Percentiles rank a stretch among this genome's conserved stretches.
Conservation (phyloP, 2,888 invertebrate species). For the Aspidiotus destructor region DNA sequence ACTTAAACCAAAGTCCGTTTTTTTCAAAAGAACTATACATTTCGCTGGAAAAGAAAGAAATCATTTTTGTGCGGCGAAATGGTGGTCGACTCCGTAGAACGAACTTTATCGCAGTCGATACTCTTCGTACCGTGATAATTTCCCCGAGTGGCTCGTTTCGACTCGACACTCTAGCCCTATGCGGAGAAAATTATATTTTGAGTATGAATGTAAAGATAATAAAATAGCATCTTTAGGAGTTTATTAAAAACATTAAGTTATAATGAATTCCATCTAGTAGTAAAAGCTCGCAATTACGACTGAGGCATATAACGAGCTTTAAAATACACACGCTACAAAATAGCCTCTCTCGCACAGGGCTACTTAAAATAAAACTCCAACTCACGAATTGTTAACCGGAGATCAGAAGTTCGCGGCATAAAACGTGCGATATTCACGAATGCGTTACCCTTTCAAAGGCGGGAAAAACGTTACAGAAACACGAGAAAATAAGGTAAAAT, state of each 20-base stretch:
- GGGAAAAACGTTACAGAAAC: not conserved
- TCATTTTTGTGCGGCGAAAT: not conserved
- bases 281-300: conserved; percentile 27
- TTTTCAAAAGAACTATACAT: not conserved
- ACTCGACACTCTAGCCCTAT: not conserved
- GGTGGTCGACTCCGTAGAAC: not conserved
- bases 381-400: not conserved
- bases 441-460: too few species aligned
- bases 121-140: not conserved
- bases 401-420: too few species aligned
- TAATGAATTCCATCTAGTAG: conserved; percentile 26
- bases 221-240: conserved; percentile 24
- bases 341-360: conserved; percentile 6
- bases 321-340: conserved; percentile 17
- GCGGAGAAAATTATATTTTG: not conserved
- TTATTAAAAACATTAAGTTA: conserved; percentile 28
- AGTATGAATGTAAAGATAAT: conserved; percentile 13
- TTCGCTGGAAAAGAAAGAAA: not conserved
- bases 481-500: not conserved
- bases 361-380: not conserved
- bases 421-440: too few species aligned
- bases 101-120: not conserved
- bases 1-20: too few species aligned
- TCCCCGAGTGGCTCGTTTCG: conserved; percentile 8
- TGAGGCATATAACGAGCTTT: conserved; percentile 10